Percentiles rank a stretch among this genome's conserved stretches.
Evolutionary conservation across 2,113 vertebrate species (phyloP).

Genomic region (Chrysemys picta): DNA sequence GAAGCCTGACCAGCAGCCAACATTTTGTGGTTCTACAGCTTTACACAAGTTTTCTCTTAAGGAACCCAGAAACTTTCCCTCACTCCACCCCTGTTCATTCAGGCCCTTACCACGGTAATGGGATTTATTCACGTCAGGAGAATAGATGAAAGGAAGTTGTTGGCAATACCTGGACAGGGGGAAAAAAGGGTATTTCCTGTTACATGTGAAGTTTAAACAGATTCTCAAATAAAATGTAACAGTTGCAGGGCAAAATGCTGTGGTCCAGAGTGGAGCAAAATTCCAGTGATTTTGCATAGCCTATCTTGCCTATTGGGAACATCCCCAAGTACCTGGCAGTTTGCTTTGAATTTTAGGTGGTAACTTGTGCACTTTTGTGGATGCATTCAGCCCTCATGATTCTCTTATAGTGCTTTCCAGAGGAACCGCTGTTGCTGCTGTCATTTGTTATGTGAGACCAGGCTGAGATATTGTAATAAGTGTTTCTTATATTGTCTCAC

Average conservation of each 20-base stretch:
- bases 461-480: background rate
- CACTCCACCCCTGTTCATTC: background rate
- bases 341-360: background rate
- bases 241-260: background rate
- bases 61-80: slow-evolving; percentile 58
- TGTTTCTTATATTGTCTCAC: background rate
- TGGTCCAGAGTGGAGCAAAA: too few species aligned
- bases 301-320: background rate
- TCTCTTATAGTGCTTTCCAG: background rate
- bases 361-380: background rate
- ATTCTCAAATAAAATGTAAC: background rate
- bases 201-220: background rate
- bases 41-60: slow-evolving; percentile 49
- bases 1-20: slow-evolving; percentile 51
- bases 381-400: background rate
- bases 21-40: slow-evolving; percentile 46
- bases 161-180: background rate
- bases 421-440: background rate
- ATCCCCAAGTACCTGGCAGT: background rate
- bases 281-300: background rate
- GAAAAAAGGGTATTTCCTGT: background rate
- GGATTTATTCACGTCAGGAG: background rate
- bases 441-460: background rate
- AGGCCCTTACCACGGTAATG: background rate
- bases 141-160: background rate